Base-by-base conservation (phyloP, 2,113 vertebrate species). In the Sisor rabdophorus region DNA sequence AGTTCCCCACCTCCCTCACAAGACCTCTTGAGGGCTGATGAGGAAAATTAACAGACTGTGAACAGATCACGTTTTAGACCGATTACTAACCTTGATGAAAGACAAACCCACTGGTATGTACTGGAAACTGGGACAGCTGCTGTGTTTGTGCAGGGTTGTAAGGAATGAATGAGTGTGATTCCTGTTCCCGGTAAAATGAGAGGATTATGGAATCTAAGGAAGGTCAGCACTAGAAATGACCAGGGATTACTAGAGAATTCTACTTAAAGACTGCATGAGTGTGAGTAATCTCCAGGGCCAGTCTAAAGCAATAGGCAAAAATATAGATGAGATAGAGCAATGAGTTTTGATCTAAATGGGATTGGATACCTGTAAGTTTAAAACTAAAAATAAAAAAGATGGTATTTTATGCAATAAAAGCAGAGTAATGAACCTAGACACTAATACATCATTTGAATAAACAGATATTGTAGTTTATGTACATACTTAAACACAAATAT, bases 21-120 rank as follows among this genome's bases (percentile, higher is more conserved):
- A 80, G 80, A 80, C 85, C 80, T 80, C 85, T 78, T 77, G 54
- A 22, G 80, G 78, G 78, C 80, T 83, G 81, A 80, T 84, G 78
- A 83, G 78, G 78, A 79, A 73, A 84, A 78, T 83, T 81, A 83
- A 85, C 80, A 77, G 78, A 84, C 78, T 81, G 78, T 81, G 81
- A 83, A 84, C 79, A 83, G 80, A 81, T 77, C 71, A 61, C 73
- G 65, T 79, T 81, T 76, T 80, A 76, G 80, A 78, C 30, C 64
- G 73, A 86, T 82, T 75, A 67, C 76, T 82, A 83, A 82, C 83
- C 80, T 84, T 75, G 70, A 75, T 68, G 83, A 82, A 84, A 84
- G 83, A 72, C 82, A 80, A 83, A 80, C 80, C 73, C 77, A 53
- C 56, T 63, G 59, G 65, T 78, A 74, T 36, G 48, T 52, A 24